Conservation (phyloP, 2,888 invertebrate species). For the Gari tellinella region DNA sequence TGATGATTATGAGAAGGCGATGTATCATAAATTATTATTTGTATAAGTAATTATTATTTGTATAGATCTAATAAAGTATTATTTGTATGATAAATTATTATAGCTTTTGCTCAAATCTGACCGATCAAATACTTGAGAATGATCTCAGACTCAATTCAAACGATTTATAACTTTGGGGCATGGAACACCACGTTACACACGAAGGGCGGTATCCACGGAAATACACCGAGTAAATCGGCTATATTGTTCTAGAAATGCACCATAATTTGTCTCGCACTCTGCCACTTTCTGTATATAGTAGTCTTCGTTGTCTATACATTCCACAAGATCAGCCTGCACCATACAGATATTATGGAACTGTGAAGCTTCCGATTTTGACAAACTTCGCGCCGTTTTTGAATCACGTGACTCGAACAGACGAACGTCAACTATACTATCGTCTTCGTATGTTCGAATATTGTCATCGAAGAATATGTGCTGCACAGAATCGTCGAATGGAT, state of each 20-base stretch:
- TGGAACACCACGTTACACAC: no score
- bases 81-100: no score
- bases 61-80: no score
- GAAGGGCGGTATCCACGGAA: constrained; percentile 8
- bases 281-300: constrained; percentile 79
- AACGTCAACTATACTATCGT: constrained; percentile 83
- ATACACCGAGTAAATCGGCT: constrained; percentile 32
- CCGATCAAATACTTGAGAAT: no score
- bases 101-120: no score
- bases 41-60: no score
- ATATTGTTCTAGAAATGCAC: constrained; percentile 53
- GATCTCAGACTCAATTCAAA: no score
- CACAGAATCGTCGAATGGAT: constrained; percentile 71
- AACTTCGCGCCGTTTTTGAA: constrained; percentile 65
- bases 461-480: constrained; percentile 84
- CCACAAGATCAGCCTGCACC: constrained; percentile 82
- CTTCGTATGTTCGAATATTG: constrained; percentile 81
- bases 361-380: constrained; percentile 71
- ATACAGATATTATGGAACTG: constrained; percentile 78
- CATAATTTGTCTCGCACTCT: constrained; percentile 78
- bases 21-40: no score
- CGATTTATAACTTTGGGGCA: no score
- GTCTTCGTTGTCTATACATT: constrained; percentile 76
- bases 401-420: constrained; percentile 72
- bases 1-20: no score